Evolutionary conservation across 2,888 invertebrate species (phyloP).

Genomic region (Pristionchus fissidentatus): DNA sequence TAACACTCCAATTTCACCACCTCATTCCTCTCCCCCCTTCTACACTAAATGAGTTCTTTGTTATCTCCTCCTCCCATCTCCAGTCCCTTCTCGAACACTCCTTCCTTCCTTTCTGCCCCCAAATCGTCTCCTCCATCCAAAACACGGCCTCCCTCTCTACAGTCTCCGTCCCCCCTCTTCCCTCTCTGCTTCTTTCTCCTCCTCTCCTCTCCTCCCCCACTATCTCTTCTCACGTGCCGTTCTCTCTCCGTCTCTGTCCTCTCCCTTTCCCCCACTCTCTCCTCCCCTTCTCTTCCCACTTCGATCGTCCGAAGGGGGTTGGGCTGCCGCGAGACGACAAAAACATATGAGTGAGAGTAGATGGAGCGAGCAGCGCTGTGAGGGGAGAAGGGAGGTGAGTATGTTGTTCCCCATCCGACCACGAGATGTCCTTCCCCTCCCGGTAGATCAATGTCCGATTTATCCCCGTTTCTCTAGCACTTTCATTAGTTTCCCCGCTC

Average conservation of each 20-base stretch:
- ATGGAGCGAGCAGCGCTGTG: background rate
- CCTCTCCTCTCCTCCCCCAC: background rate
- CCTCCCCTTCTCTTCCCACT: background rate
- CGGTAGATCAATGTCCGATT: background rate
- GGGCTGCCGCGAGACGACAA: background rate
- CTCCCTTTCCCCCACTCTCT: background rate
- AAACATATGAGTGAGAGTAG: slow-evolving; percentile 14
- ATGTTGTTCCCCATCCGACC: no score
- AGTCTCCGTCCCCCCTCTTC: background rate
- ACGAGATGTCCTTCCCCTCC: background rate
- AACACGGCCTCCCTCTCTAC: background rate
- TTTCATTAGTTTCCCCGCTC: background rate
- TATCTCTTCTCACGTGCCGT: background rate
- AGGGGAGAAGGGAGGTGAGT: background rate
- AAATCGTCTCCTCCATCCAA: background rate
- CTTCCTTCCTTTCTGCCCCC: background rate
- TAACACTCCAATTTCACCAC: background rate
- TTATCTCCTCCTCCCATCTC: background rate
- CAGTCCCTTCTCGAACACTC: background rate
- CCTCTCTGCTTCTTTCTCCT: background rate
- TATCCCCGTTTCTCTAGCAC: background rate
- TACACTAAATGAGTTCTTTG: background rate
- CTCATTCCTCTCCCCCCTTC: background rate
- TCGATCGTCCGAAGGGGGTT: background rate
- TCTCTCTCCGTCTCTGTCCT: background rate